Base-by-base conservation (phyloP, 2,888 invertebrate genomes). In the Pachliopta kotzebuea region DNA sequence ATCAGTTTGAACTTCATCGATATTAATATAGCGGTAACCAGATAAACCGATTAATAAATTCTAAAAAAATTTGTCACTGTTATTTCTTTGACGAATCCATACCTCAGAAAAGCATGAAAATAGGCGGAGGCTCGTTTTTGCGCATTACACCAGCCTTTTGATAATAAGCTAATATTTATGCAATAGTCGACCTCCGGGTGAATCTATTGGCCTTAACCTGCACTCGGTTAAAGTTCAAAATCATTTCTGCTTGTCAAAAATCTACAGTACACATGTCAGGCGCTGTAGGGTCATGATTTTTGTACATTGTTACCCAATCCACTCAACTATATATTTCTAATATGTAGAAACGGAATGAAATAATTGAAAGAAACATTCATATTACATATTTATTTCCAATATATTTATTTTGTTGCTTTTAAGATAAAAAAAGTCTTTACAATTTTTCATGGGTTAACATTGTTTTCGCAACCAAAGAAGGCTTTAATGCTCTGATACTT, bases 51-150 rank as follows among this genome's bases (percentile, higher is more conserved):
- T 37, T n/a, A n/a, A n/a, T n/a, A n/a, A n/a, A n/a, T n/a, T n/a
- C n/a, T n/a, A n/a, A n/a, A n/a, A n/a, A n/a, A n/a, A n/a, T n/a
- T n/a, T n/a, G n/a, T n/a, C 26, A 26, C 26, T 26, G 26, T 26
- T 26, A 26, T 26, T n/a, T n/a, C n/a, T n/a, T n/a, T n/a, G n/a
- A n/a, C n/a, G n/a, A n/a, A n/a, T n/a, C n/a, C n/a, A 31, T 45
- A 4, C 18, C 4, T n/a, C 0, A 8, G 4, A 3, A 45, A 45
- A 4, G 0, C 1, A 45, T 45, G 18, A 14, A 37, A 37, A 74
- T 72, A 71, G 72, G 76, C 74, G 81, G 82, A 82, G 80, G 78
- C 72, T 62, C 62, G 67, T 70, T 70, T 67, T n/a, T 52, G 21
- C 6, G 0, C 14, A 23, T 54, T 17, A 24, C 6, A 26, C 11